Base-by-base conservation (phyloP, 2,113 vertebrate genomes). In the Peromyscus leucopus region DNA sequence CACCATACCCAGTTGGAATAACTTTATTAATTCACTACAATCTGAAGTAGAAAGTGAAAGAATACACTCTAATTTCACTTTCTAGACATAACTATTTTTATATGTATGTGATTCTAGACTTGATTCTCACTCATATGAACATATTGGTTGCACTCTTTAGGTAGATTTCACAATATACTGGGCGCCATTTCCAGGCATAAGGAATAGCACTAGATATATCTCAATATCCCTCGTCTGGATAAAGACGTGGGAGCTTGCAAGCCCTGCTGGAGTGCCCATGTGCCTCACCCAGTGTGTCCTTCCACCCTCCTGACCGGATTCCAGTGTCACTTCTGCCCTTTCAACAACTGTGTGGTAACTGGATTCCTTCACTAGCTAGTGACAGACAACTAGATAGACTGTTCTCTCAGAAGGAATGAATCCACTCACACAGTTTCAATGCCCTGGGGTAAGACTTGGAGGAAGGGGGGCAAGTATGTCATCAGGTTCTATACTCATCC, bases 1-100 rank as follows among this genome's bases (percentile, higher is more conserved):
- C 5, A 17, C 28, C 39, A 2, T 63, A 46, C 65, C 12, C 12
- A 22, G 28, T 12, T 51, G 65, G 7, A 57, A 92, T 84, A 75
- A 78, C 94, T 93, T 93, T 21, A 61, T 89, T 46, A 82, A 61
- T 74, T 92, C 63, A 90, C 83, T 46, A 13, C 42, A 33, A 51
- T 84, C 51, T 15, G 57, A 78, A 75, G 31, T 48, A 89, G 55
- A 51, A 89, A 78, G 57, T 55, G 31, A 84, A 93, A 71, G n/a
- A 74, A 88, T 19, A 36, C 6, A 36, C 24, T 74, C 24, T 48
- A 75, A 82, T 91, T 67, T 46, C 55, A 12, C 63, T 87, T 87
- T 42, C 21, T 31, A 76, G 57, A 55, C 17, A 55, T 57, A 67
- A n/a, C 7, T 9, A 82, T 67, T 61, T 96, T 91, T 61, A 21